Conservation (phyloP, 2,888 invertebrate genomes). For the Tenthredo livida region DNA sequence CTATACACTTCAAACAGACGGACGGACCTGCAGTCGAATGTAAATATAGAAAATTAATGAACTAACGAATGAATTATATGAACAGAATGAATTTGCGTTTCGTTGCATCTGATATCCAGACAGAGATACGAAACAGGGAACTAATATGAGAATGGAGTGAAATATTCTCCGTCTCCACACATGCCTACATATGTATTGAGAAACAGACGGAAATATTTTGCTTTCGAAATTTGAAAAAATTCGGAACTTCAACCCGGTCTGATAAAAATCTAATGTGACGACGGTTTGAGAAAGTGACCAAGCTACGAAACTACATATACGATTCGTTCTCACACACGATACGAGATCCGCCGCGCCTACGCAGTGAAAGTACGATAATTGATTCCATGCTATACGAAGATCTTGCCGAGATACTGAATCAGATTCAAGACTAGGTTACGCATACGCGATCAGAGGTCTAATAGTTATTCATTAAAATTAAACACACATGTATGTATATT, state of each 20-base stretch:
- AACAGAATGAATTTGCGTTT: neutral
- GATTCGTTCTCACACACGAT: slow-evolving; percentile 55
- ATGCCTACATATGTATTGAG: too few species aligned
- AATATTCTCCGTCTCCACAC: neutral
- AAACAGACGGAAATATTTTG: too few species aligned
- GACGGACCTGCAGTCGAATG: neutral
- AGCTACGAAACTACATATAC: too few species aligned
- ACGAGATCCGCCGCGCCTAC: slow-evolving; percentile 72
- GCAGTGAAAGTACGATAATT: slow-evolving; percentile 76
- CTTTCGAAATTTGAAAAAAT: too few species aligned
- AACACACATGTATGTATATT: neutral
- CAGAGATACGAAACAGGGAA: neutral
- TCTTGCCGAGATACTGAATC: slow-evolving; percentile 26
- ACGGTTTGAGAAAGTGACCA: too few species aligned
- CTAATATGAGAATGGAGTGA: neutral
- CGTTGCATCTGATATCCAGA: too few species aligned
- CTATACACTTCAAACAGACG: neutral
- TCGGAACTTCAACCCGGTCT: too few species aligned
- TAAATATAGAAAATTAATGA: neutral
- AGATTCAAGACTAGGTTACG: slow-evolving; percentile 12
- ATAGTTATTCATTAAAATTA: neutral
- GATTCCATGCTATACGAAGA: slow-evolving; percentile 66
- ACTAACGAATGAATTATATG: neutral
- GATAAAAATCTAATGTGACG: too few species aligned
- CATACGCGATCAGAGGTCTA: neutral